These are phyloP conservation scores for Philypnodon macrostomus DNA, from an alignment of 2,797 vertebrate genomes.

Conservation along the genomic window DNA sequence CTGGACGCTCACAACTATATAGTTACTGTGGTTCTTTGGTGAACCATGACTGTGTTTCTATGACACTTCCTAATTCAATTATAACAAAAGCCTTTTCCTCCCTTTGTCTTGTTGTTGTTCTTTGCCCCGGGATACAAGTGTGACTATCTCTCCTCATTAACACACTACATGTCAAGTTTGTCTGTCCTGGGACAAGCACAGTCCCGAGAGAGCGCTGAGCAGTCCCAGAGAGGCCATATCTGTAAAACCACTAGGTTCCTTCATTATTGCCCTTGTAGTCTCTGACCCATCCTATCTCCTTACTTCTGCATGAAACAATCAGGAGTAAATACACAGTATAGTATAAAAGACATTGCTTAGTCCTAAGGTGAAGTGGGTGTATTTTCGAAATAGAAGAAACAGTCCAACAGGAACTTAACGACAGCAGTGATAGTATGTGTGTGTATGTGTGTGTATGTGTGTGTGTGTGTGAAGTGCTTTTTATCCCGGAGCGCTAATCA, in stretches of 20 bases:
- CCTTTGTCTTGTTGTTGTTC: not conserved
- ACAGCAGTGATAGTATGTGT: too few relatives aligned
- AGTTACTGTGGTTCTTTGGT: too few relatives aligned
- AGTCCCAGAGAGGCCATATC: constrained; percentile 24
- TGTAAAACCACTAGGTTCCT: constrained; percentile 26
- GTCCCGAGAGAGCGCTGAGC: constrained; percentile 18
- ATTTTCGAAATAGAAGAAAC: too few relatives aligned
- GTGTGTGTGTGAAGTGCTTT: constrained; percentile 64
- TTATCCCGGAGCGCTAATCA: constrained; percentile 51
- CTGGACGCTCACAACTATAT: too few relatives aligned
- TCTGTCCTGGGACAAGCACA: constrained; percentile 16
- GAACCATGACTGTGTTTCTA: too few relatives aligned
- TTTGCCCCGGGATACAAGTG: constrained; percentile 9
- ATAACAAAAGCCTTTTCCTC: not conserved
- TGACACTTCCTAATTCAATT: not conserved
- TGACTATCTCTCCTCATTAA: constrained; percentile 39
- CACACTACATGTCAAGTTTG: constrained; percentile 33
- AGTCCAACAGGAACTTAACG: too few relatives aligned
- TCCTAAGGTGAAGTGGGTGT: too few relatives aligned
- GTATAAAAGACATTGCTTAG: too few relatives aligned
- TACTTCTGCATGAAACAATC: too few relatives aligned
- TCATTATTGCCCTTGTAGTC: constrained; percentile 33
- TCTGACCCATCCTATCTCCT: constrained; percentile 54
- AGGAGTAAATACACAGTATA: too few relatives aligned
- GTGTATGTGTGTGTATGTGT: too few relatives aligned